Base-by-base conservation (phyloP, 2,113 vertebrate species). In the Vulpes ferrilata region DNA sequence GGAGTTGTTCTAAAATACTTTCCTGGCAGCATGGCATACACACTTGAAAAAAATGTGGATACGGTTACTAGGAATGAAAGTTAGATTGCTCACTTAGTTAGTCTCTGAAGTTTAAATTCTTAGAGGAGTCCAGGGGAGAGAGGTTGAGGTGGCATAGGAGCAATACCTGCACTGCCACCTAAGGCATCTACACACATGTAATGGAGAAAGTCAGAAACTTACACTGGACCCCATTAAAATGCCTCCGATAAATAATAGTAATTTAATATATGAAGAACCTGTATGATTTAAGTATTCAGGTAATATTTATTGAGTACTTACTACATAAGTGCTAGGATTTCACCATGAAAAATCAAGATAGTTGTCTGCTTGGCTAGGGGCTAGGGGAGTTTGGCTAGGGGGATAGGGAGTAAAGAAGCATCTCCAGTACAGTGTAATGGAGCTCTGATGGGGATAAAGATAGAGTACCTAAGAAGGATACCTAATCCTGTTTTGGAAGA, bases 1-100 rank as follows among this genome's bases (percentile, higher is more conserved):
- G 92, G 97, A 98, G 96, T 82, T 81, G 80, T 95, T 96, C 88
- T 97, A 96, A 94, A 98, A 98, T 65, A 82, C 91, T 97, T 57
- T 85, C 27, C 85, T 96, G 67, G 89, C 78, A 91, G 15, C 30
- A 80, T 13, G 11, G 22, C 32, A 90, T 57, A 73, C 12, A 90
- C 67, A 89, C 55, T 95, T 80, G 57, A 15, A 53, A 57, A 64
- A 95, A 84, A 64, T 17, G 48, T 64, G 69, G 55, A 90, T 67
- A 38, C 3, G 67, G 86, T 97, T 59, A 71, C 57, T 78, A 19
- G n/a, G 13, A 93, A 95, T 91, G n/a, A 96, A 94, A 93, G 35
- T 38, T 64, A 69, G 51, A 25, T 60, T 92, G 92, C 55, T 97
- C 92, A 96, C 19, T 97, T 97, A 53, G 53, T 97, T 97, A 53